Evolutionary conservation across 2,113 vertebrate species (phyloP).

Genomic region (Taurulus bubalis): DNA sequence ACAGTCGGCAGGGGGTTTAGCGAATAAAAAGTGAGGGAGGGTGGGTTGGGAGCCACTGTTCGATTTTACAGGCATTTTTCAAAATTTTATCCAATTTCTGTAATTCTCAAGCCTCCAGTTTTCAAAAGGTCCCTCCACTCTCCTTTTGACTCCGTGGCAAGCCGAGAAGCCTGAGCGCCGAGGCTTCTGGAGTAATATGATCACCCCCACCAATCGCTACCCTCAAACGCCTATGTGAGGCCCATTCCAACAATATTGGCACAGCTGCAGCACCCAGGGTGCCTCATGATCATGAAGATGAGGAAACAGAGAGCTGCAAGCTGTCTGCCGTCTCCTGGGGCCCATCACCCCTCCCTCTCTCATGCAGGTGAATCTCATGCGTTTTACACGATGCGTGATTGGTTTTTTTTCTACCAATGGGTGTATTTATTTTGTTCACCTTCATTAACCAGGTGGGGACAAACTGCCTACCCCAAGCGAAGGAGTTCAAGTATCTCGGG

Average conservation of each 20-base stretch:
- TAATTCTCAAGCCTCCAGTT: conserved; percentile 73
- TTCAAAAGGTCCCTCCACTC: conserved; percentile 64
- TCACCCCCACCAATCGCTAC: neutral
- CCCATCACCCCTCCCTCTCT: conserved; percentile 41
- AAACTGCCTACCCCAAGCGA: too few relatives aligned
- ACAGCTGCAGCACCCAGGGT: conserved; percentile 70
- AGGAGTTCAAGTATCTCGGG: too few relatives aligned
- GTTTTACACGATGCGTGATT: neutral
- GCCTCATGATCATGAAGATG: conserved; percentile 81
- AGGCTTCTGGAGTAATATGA: conserved; percentile 69
- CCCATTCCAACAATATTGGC: conserved; percentile 67
- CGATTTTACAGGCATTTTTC: conserved; percentile 72
- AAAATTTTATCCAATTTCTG: conserved; percentile 80
- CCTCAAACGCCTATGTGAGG: conserved; percentile 30
- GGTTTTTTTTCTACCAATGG: neutral
- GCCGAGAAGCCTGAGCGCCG: conserved; percentile 44
- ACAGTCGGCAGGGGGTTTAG: conserved; percentile 16
- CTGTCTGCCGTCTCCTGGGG: conserved; percentile 66
- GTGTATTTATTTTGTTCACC: neutral
- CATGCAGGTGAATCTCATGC: conserved; percentile 11
- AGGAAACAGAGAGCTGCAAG: conserved; percentile 73
- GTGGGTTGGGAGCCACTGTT: neutral
- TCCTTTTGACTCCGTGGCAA: conserved; percentile 42
- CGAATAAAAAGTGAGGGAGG: conserved; percentile 34
- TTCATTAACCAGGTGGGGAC: too few relatives aligned